phyloP scores from a whole-genome alignment of 2,888 invertebrate species.

The Cosmopolites sordidus region DNA sequence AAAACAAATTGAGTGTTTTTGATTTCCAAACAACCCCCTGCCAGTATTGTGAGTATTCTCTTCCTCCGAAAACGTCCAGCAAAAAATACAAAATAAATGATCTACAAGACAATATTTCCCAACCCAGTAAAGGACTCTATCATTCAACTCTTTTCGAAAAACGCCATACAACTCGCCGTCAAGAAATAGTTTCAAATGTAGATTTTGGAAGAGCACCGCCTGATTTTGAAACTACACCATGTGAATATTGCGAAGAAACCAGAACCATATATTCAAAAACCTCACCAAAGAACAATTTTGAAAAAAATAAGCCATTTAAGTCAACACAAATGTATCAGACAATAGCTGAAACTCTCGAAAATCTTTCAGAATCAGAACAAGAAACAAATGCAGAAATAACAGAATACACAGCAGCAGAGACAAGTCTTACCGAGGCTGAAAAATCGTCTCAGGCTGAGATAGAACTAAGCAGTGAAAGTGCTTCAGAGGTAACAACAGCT shows the following conservation, averaged over 20 bases:
- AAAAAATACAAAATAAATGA: not conserved
- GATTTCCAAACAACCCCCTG: slow-evolving; percentile 14
- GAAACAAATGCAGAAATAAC: too few species aligned
- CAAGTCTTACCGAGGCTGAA: too few species aligned
- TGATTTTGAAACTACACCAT: not conserved
- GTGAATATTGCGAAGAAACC: not conserved
- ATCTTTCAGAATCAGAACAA: too few species aligned
- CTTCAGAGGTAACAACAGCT: too few species aligned
- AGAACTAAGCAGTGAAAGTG: too few species aligned
- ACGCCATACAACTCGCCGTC: not conserved
- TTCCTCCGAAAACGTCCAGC: not conserved
- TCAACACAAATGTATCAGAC: too few species aligned
- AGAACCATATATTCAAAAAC: too few species aligned
- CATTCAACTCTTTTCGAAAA: not conserved
- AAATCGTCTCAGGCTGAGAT: too few species aligned
- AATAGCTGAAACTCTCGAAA: too few species aligned
- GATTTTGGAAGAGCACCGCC: not conserved
- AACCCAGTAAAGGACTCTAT: not conserved
- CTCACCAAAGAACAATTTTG: too few species aligned
- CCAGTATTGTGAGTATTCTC: slow-evolving; percentile 9
- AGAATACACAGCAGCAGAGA: too few species aligned
- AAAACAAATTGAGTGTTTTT: not conserved
- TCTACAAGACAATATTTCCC: not conserved
- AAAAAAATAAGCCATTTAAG: too few species aligned
- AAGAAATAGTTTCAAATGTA: not conserved